A percentile compares a stretch with the other conserved stretches of the same genome.
phyloP scores from a whole-genome alignment of 2,113 vertebrate species.

The Epinephelus lanceolatus region DNA sequence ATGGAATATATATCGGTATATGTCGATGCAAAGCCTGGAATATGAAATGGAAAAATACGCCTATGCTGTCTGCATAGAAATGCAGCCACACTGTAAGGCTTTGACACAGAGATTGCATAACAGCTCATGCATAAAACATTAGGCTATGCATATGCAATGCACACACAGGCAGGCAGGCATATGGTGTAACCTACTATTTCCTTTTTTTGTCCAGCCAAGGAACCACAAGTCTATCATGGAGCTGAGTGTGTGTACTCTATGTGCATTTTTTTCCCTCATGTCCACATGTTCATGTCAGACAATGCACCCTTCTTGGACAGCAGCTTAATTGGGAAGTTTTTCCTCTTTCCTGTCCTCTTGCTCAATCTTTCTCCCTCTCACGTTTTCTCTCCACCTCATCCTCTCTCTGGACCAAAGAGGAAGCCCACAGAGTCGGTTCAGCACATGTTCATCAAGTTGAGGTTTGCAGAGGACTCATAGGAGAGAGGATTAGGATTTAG shows the following conservation, averaged over 20 bases:
- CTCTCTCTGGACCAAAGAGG: slow-evolving; percentile 35
- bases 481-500: slow-evolving; percentile 75
- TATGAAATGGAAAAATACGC: slow-evolving; percentile 44
- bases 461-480: slow-evolving; percentile 59
- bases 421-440: slow-evolving; percentile 30
- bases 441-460: slow-evolving; percentile 69
- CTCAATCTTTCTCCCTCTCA: slow-evolving; percentile 37
- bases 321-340: slow-evolving; percentile 48
- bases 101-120: slow-evolving; percentile 79
- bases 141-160: slow-evolving; percentile 71
- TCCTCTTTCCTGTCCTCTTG: background rate
- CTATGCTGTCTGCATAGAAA: slow-evolving; percentile 66
- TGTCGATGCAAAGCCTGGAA: slow-evolving; percentile 54
- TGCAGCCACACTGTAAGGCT: slow-evolving; percentile 53
- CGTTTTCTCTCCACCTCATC: slow-evolving; percentile 43
- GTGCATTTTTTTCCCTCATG: slow-evolving; percentile 20
- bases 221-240: slow-evolving; percentile 58
- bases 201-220: slow-evolving; percentile 54
- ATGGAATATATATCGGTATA: slow-evolving; percentile 50
- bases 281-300: slow-evolving; percentile 39
- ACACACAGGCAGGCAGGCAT: slow-evolving; percentile 63
- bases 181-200: slow-evolving; percentile 66
- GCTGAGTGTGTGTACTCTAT: slow-evolving; percentile 19
- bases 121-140: slow-evolving; percentile 78
- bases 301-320: slow-evolving; percentile 30